phyloP scores from a whole-genome alignment of 2,888 invertebrate genomes.

The Oasisia sp. region DNA sequence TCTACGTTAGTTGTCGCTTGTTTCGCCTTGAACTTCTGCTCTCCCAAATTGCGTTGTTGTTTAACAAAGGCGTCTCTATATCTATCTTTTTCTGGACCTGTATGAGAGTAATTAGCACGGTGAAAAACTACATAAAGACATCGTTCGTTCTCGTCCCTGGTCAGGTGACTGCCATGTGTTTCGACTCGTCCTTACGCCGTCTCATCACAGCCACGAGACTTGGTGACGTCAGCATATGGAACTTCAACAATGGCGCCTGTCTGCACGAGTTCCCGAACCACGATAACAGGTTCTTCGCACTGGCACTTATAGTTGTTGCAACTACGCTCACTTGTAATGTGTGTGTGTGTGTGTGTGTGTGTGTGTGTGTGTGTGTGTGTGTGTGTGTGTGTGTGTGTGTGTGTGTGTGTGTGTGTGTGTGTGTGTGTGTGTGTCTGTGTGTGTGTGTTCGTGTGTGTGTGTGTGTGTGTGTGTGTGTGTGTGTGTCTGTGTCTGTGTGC shows the following conservation, averaged over 20 bases:
- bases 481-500: too few relatives aligned
- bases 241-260: constrained; percentile 83
- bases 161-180: constrained; percentile 80
- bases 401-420: not conserved
- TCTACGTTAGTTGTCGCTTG: too few relatives aligned
- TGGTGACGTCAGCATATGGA: constrained; percentile 85
- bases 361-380: constrained; percentile 18
- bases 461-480: not conserved
- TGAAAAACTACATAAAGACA: not conserved
- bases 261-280: constrained; percentile 74
- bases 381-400: constrained; percentile 1
- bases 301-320: constrained; percentile 72
- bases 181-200: constrained; percentile 79
- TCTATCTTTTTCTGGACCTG: too few relatives aligned
- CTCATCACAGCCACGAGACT: constrained; percentile 82
- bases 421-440: not conserved
- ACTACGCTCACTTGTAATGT: constrained; percentile 57
- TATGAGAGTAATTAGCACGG: not conserved
- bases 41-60: too few relatives aligned
- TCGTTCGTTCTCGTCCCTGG: not conserved
- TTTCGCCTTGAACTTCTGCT: too few relatives aligned
- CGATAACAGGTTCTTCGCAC: constrained; percentile 71
- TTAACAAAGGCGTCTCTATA: too few relatives aligned
- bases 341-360: constrained; percentile 77
- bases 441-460: not conserved